phyloP scores from a whole-genome alignment of 2,797 vertebrate species.

The Amblyraja radiata region DNA sequence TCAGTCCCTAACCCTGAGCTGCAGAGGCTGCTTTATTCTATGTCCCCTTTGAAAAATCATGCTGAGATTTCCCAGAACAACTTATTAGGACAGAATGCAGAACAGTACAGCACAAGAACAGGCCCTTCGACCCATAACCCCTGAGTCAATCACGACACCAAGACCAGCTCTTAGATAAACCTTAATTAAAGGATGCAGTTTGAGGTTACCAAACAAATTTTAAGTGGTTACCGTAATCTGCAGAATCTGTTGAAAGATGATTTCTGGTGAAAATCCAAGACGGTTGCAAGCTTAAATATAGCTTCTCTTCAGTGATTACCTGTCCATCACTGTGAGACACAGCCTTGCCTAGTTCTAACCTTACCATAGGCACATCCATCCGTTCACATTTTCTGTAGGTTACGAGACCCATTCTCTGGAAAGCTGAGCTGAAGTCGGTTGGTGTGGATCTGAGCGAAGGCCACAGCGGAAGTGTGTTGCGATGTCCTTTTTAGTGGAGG shows the following conservation, averaged over 20 bases:
- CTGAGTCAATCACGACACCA: too few species aligned
- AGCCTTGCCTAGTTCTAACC: neutral
- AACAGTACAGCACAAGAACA: too few species aligned
- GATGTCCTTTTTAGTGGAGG: neutral
- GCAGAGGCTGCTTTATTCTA: neutral
- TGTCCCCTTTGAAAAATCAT: neutral
- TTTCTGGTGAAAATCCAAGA: neutral
- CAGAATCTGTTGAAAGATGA: neutral
- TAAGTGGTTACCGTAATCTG: neutral
- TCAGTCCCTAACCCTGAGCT: neutral
- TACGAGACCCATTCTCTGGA: neutral
- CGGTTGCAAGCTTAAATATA: neutral
- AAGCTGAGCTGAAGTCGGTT: neutral
- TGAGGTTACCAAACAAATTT: neutral
- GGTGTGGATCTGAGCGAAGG: neutral
- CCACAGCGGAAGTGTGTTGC: neutral
- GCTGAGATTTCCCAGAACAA: neutral
- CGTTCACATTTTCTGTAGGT: neutral
- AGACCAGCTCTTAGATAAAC: neutral
- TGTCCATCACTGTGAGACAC: neutral
- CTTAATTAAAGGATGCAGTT: neutral
- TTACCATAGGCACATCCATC: too few species aligned
- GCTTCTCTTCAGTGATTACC: neutral
- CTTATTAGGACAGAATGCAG: neutral
- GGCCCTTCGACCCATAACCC: too few species aligned